These are phyloP conservation scores for Nothobranchius furzeri DNA, from an alignment of 2,113 vertebrate species.

Conservation along the genomic window DNA sequence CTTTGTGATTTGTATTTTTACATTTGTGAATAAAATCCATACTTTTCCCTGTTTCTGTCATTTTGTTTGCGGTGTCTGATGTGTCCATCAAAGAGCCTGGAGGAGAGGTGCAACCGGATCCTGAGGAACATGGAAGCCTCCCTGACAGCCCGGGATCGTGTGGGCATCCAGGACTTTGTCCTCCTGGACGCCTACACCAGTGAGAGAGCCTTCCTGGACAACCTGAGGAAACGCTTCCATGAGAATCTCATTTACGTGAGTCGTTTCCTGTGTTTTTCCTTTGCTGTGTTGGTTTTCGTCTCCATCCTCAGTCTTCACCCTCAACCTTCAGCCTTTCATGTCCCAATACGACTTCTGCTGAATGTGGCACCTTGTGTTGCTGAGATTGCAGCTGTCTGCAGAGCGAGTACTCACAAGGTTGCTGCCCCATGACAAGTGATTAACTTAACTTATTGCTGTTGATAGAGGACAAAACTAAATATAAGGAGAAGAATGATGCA, in stretches of 20 bases:
- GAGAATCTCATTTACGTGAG: constrained; percentile 96
- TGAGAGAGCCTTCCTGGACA: constrained; percentile 90
- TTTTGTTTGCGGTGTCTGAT: neutral
- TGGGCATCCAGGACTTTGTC: constrained; percentile 96
- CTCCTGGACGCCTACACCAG: constrained; percentile 91
- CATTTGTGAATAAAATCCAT: too few species aligned
- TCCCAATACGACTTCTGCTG: constrained; percentile 38
- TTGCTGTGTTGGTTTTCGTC: constrained; percentile 14
- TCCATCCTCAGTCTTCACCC: constrained; percentile 6
- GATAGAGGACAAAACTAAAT: constrained; percentile 43
- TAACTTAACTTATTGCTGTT: constrained; percentile 50
- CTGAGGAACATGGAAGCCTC: constrained; percentile 88
- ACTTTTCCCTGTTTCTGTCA: too few species aligned
- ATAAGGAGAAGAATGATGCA: constrained; percentile 27
- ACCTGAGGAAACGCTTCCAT: constrained; percentile 90
- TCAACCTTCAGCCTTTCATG: constrained; percentile 32
- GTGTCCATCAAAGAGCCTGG: constrained; percentile 78
- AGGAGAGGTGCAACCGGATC: constrained; percentile 79
- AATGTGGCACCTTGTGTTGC: constrained; percentile 45
- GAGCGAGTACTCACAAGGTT: constrained; percentile 39
- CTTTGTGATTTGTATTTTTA: too few species aligned
- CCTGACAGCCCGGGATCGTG: constrained; percentile 90
- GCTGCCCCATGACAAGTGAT: constrained; percentile 36
- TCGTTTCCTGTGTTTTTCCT: constrained; percentile 9
- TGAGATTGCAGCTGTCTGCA: constrained; percentile 58